These are phyloP conservation scores for Charina bottae DNA, from an alignment of 2,113 vertebrate genomes.

Conservation along the genomic window DNA sequence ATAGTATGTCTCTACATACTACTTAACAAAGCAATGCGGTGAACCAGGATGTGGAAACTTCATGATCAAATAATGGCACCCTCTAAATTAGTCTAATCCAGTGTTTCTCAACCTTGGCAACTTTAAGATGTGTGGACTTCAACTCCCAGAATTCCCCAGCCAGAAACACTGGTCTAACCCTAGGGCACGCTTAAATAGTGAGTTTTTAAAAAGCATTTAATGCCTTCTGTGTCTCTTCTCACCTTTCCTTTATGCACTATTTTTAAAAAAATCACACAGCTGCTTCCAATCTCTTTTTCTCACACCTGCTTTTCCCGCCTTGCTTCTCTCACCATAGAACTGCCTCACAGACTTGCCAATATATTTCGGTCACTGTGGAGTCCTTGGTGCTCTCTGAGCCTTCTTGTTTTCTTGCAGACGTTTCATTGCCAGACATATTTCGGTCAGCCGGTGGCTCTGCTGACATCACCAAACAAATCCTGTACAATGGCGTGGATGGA, in stretches of 20 bases:
- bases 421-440: too few relatives aligned
- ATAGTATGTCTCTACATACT: neutral
- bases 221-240: neutral
- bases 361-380: conserved; percentile 17
- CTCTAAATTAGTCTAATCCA: neutral
- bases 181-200: neutral
- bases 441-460: conserved; percentile 17
- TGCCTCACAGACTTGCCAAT: neutral
- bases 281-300: neutral
- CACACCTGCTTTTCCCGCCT: too few relatives aligned
- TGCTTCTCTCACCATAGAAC: neutral
- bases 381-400: too few relatives aligned
- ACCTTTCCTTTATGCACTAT: too few relatives aligned
- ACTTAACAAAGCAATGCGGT: neutral
- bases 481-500: conserved; percentile 11
- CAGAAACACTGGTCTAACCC: neutral
- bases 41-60: neutral
- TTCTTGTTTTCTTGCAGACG: too few relatives aligned
- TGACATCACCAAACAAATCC: conserved; percentile 35
- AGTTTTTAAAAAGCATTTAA: neutral
- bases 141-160: neutral
- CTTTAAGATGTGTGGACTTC: neutral
- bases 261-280: neutral
- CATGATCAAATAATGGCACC: neutral
- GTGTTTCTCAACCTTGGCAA: neutral